Base-by-base conservation (phyloP, 2,888 invertebrate genomes). In the Conops quadrifasciatus region DNA sequence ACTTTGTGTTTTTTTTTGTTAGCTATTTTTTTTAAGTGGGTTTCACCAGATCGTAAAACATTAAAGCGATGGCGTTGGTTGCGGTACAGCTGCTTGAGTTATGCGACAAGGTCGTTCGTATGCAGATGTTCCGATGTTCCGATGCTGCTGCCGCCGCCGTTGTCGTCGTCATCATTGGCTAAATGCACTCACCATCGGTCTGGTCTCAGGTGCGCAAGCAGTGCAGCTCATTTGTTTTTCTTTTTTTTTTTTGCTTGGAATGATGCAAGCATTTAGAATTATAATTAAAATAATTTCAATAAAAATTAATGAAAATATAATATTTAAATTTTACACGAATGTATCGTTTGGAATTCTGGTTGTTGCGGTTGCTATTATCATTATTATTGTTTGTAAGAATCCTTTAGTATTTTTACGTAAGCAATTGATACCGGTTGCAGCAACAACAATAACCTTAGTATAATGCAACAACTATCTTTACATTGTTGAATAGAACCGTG, bases 21-120 rank as follows among this genome's bases (percentile, higher is more conserved):
- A 19, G n/a, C n/a, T n/a, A n/a, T n/a, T n/a, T 63, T 45, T 24
- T 58, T 26, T 16, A 63, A 47, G 63, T 63, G 47, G 47, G 63
- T 45, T 47, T 36, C 45, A 45, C 24, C 63, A 24, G 24, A 45
- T 24, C 58, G 58, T 28, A 58, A 63, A 63, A n/a, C 43, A 45
- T 19, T 5, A 43, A 21, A 15, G 11, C 63, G 24, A 47, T 45
- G 45, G 47, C 16, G 2, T 56, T 26, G 24, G 56, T 47, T 63
- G 7, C 47, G 47, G 16, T 26, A 47, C 45, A 28, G 47, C 63
- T 66, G 36, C 36, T 36, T 36, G 66, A 28, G 67, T 43, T 67
- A 67, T 67, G 67, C 58, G 67, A 51, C 67, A 67, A 67, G 67
- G 67, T 67, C 67, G 67, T 45, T 45, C 67, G 58, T 67, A 67